phyloP scores from a whole-genome alignment of 2,888 invertebrate genomes.

The Sympetrum striolatum region DNA sequence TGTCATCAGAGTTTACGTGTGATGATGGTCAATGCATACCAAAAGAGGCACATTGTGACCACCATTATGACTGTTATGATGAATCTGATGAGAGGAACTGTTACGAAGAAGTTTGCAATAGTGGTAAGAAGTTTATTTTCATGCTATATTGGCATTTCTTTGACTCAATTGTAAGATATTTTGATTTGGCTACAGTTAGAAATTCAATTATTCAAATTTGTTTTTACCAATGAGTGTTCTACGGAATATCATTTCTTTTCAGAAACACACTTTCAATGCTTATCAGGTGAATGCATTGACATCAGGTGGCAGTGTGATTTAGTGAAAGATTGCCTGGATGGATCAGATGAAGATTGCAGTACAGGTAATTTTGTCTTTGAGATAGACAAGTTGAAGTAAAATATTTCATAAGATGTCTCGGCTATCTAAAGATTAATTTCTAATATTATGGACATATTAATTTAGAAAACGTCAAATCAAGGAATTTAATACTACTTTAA shows the following conservation, averaged over 20 bases:
- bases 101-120: conserved; percentile 53
- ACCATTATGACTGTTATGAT: conserved; percentile 61
- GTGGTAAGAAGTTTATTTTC: background rate
- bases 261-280: conserved; percentile 68
- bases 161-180: too few relatives aligned
- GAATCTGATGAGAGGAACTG: conserved; percentile 62
- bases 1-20: conserved; percentile 62
- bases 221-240: too few relatives aligned
- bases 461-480: too few relatives aligned
- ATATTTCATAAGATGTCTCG: too few relatives aligned
- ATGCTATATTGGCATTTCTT: too few relatives aligned
- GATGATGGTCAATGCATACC: conserved; percentile 63
- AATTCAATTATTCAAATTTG: background rate
- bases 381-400: too few relatives aligned
- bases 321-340: conserved; percentile 76
- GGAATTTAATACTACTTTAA: background rate
- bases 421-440: too few relatives aligned
- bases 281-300: conserved; percentile 73
- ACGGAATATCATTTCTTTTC: conserved; percentile 48
- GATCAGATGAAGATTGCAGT: conserved; percentile 56
- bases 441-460: too few relatives aligned
- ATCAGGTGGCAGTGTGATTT: conserved; percentile 74
- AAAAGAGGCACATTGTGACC: conserved; percentile 59
- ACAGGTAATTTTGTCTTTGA: background rate
- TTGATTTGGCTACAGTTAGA: too few relatives aligned